A percentile compares a stretch with the other conserved stretches of the same genome.
Conservation (phyloP, 2,797 vertebrate species). For the Centropyge bicolor region DNA sequence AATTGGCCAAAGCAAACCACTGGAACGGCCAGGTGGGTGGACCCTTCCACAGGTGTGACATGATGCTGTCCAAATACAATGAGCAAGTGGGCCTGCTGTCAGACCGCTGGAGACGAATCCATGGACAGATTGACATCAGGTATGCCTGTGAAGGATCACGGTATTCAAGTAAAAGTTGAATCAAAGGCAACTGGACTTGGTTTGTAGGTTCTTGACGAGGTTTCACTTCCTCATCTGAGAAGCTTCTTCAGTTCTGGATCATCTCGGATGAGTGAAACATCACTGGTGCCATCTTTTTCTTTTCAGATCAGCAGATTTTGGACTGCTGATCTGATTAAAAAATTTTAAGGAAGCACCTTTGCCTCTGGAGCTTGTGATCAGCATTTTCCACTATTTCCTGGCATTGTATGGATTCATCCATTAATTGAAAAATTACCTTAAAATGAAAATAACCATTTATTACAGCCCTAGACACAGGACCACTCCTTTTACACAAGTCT, state of each 20-base stretch:
- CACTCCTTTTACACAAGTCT: neutral
- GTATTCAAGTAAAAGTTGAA: no score
- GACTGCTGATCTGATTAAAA: neutral
- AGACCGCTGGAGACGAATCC: conserved; percentile 94
- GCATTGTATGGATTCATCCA: neutral
- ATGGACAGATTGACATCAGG: conserved; percentile 93
- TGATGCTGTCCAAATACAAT: conserved; percentile 90
- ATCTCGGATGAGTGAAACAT: no score
- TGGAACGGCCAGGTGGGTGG: conserved; percentile 88
- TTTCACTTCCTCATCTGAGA: no score
- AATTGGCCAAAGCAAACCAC: conserved; percentile 87
- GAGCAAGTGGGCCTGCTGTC: conserved; percentile 90
- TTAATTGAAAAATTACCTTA: neutral
- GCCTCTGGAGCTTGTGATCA: neutral
- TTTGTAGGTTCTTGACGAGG: no score
- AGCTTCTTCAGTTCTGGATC: no score
- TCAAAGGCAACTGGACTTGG: no score
- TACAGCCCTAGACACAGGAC: neutral
- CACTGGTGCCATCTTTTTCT: no score
- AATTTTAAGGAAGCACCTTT: neutral
- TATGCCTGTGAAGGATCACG: conserved; percentile 50
- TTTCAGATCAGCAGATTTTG: no score
- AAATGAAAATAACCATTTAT: neutral
- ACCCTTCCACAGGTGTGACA: conserved; percentile 88
- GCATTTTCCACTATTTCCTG: neutral